Evolutionary conservation across 2,113 vertebrate species (phyloP).

Genomic region (Suricata suricatta): DNA sequence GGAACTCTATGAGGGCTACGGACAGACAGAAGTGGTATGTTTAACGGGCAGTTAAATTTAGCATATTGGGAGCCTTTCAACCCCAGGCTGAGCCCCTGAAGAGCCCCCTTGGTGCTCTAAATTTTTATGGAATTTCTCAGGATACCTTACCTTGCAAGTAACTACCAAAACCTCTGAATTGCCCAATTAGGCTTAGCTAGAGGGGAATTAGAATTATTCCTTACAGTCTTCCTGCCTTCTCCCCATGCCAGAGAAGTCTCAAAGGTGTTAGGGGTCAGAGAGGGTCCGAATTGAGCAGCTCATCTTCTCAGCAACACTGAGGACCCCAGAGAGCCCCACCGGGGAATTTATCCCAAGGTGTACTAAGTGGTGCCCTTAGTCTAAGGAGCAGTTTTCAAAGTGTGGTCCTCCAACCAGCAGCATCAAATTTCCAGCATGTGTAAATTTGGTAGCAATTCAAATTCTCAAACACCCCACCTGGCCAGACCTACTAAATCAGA

Average conservation of each 20-base stretch:
- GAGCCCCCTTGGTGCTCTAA: neutral
- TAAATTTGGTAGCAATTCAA: neutral
- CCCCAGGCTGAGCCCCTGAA: neutral
- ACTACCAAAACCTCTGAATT: neutral
- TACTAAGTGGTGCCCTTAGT: neutral
- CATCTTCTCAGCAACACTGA: neutral
- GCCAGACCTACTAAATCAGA: neutral
- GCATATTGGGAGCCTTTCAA: neutral
- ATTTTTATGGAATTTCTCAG: neutral
- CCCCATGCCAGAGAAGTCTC: neutral
- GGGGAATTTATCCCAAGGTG: neutral
- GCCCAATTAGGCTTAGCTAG: neutral
- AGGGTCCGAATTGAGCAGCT: neutral
- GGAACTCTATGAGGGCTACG: conserved; percentile 87
- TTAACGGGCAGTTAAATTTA: neutral
- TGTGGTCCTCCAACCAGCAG: neutral
- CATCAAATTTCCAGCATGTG: neutral
- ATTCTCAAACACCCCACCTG: neutral
- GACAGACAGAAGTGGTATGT: conserved; percentile 88
- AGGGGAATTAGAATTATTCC: neutral
- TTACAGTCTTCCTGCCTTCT: neutral
- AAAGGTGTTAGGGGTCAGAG: neutral
- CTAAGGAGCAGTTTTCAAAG: neutral
- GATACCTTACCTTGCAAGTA: neutral
- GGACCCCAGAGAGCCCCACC: neutral